Evolutionary conservation across 2,113 vertebrate species (phyloP), one percentile per base, ranked within the genome.

Genomic region (Hucho hucho): DNA sequence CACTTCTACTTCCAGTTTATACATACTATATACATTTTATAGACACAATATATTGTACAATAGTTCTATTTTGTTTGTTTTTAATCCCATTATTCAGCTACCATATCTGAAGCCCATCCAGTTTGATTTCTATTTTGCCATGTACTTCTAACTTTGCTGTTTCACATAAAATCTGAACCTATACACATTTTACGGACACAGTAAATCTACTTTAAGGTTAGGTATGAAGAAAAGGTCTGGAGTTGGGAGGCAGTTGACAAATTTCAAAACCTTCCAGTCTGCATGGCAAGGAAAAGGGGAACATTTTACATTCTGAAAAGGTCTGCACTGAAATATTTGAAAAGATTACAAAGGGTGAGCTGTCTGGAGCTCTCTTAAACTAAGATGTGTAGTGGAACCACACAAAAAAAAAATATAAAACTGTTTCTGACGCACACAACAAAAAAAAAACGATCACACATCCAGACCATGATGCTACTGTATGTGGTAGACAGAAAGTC

Each of bases 381-480:
- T 20, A 56, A 4, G 18, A 6, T 46, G 26, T 28, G 37, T 64
- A 75, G 77, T 83, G 79, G 77, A 80, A 80, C 75, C 18, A 14
- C 18, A 37, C 16, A 76, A 49, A 58, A 80, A 80, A 56, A 78
- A 64, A 4, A 79, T 64, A 83, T 79, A 43, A 83, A 29, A 76
- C 66, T 75, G 75, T 87, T 85, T 83, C 69, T 69, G 63, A 80
- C 73, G 26, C 56, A 74, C 82, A 79, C 13, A 49, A 49, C 67
- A 83, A 85, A 89, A 77, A 22, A 84, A 83, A 79, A 78, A 81
- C 82, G 81, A 82, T 84, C 75, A 75, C 69, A 79, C 69, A 83
- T 86, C 83, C 86, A 77, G 53, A 75, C 75, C 77, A 81, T 67
- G 74, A 82, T 67, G 74, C 56, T 32, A 72, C 43, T 25, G 5